Base-by-base conservation (phyloP, 2,888 invertebrate species). In the Drosophila subsilvestris region DNA sequence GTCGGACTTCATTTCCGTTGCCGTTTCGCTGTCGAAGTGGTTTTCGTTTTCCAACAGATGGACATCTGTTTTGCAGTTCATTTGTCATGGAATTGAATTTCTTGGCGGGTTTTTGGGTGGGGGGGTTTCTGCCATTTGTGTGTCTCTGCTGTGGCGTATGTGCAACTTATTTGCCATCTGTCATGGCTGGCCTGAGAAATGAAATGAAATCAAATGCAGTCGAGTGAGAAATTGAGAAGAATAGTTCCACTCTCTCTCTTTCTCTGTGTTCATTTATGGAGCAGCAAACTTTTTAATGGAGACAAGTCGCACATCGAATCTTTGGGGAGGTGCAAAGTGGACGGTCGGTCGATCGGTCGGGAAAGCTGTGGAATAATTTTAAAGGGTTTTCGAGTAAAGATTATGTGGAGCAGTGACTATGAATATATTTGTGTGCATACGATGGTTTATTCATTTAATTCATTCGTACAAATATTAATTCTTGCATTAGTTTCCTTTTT, bases 11-110 rank as follows among this genome's bases (percentile, higher is more conserved):
- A 83, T 83, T 83, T 83, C 83, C 87, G 87, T 77, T 84, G 70
- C 74, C 68, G 56, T 73, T 47, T 49, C 51, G 32, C 47, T 48
- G 43, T 29, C 22, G 7, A 29, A 42, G n/a, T 37, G 47, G 43
- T 48, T 59, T 71, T 67, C 66, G 32, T 51, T 51, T 10, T 1
- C 32, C 32, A 56, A 54, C 50, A 76, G 63, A 71, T 84, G 83
- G 77, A 79, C 86, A 86, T 78, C 84, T 76, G 84, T 76, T 83
- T 79, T 79, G 77, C 87, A 81, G 79, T 84, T 86, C 79, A 83
- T 78, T 84, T 81, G 79, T 79, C 73, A 81, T 81, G 68, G 79
- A 81, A 86, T 83, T 81, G 78, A 86, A 86, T 86, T 75, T 72
- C 47, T 71, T 66, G 76, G 74, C n/a, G n/a, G n/a, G n/a, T n/a